phyloP scores from a whole-genome alignment of 2,797 vertebrate genomes.

The Vultur gryphus region DNA sequence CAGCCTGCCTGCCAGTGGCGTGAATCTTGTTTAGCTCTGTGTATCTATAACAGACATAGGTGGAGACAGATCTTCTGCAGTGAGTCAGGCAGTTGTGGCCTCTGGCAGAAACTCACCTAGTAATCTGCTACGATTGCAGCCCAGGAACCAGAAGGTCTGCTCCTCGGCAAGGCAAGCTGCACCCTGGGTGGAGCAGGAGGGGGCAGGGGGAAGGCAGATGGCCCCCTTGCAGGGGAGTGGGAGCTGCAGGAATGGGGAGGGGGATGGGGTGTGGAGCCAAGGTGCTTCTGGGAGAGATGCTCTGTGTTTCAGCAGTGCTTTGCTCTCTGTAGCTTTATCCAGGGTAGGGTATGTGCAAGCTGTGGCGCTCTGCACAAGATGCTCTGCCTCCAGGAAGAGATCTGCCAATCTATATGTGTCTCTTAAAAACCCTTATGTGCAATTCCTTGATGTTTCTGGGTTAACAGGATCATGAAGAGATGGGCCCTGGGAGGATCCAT shows the following conservation, averaged over 20 bases:
- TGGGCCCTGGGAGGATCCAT: neutral
- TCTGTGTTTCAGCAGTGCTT: neutral
- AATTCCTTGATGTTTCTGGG: neutral
- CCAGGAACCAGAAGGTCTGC: constrained; percentile 40
- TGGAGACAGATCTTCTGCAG: constrained; percentile 39
- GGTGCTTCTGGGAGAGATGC: neutral
- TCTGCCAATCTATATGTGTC: fast-evolving
- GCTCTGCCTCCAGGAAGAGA: neutral
- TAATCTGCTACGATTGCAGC: constrained; percentile 22
- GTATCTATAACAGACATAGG: constrained; percentile 33
- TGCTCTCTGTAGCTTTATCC: neutral
- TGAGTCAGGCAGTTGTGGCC: constrained; percentile 54
- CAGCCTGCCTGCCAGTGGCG: neutral
- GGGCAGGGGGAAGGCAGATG: neutral
- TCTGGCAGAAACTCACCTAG: constrained; percentile 46
- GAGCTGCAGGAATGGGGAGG: constrained; percentile 44
- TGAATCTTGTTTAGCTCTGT: constrained; percentile 1
- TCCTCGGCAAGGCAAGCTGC: neutral
- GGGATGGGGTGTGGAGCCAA: neutral
- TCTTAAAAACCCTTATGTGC: neutral
- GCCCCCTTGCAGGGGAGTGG: neutral
- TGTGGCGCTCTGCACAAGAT: neutral
- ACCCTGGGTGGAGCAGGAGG: constrained; percentile 55
- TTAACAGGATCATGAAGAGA: neutral
- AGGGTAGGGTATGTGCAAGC: neutral